Conservation (phyloP, 2,113 vertebrate genomes). For the Tyto alba region DNA sequence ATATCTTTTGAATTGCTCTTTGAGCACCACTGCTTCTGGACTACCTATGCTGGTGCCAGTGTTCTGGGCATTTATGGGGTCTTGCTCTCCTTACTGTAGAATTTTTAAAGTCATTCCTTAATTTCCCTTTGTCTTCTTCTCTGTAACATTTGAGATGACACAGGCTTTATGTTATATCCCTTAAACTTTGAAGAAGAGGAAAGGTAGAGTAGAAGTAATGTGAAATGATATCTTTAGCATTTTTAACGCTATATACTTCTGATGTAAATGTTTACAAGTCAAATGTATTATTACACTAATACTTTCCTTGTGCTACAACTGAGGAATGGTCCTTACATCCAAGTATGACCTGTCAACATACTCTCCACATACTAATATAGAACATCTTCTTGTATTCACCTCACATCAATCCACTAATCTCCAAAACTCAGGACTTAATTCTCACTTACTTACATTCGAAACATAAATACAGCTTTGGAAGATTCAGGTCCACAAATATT, state of each 20-base stretch:
- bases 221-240: neutral
- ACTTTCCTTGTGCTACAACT: neutral
- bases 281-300: neutral
- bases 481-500: neutral
- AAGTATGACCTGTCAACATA: neutral
- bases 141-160: neutral
- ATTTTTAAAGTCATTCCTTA: neutral
- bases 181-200: neutral
- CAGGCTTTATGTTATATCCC: neutral
- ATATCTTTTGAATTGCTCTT: neutral
- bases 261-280: neutral
- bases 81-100: neutral
- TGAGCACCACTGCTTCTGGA: neutral
- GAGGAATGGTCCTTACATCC: neutral
- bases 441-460: neutral
- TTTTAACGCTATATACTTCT: neutral
- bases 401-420: neutral
- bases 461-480: neutral
- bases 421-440: neutral
- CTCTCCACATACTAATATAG: neutral
- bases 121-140: neutral
- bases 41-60: accelerated
- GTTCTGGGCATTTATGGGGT: neutral
- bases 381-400: neutral
- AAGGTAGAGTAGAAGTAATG: neutral